Evolutionary conservation across 1,140 invertebrate genomes (phyloP), one percentile per base, ranked within the genome.

Genomic region (Plectrocnemia conspersa): DNA sequence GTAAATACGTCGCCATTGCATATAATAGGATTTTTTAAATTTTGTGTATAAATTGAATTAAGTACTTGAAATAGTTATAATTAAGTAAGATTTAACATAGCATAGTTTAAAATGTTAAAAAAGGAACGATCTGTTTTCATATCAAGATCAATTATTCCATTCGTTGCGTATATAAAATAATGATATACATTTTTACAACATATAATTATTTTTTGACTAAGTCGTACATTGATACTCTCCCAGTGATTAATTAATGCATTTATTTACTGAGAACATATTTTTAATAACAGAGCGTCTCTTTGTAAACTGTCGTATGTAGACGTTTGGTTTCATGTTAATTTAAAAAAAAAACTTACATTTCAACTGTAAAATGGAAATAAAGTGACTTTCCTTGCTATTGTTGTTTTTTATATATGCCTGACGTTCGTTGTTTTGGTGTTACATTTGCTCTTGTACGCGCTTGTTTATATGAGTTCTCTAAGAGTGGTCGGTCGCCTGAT

Each of bases 351-450:
- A 50, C 13, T 9, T 38, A 35, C 27, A 50, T 50, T 50, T 50
- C 33, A 38, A 25, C 22, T 59, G 41, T 52, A 59, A 59, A 55
- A 52, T 62, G 61, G 55, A 59, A 62, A 62, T 59, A 62, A 62
- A 62, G 56, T 59, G 57, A 59, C 54, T 62, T 62, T 59, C 55
- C 58, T 58, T 65, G 61, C 57, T 54, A 53, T 52, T 52, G 61
- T 69, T 66, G 66, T 72, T 62, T 74, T 70, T n/a, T n/a, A n/a
- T 72, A 73, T 73, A 70, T 74, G 68, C 70, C 72, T 72, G 72
- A 74, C 72, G 72, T 73, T 70, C 68, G 67, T 67, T 68, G 70
- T 71, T 68, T 70, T 68, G 72, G 72, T 70, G 71, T 70, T 70
- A 71, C 70, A 68, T 67, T 62, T 58, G 56, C 56, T 58, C 56